Conservation (phyloP, 2,888 invertebrate species). For the Nysson spinosus region DNA sequence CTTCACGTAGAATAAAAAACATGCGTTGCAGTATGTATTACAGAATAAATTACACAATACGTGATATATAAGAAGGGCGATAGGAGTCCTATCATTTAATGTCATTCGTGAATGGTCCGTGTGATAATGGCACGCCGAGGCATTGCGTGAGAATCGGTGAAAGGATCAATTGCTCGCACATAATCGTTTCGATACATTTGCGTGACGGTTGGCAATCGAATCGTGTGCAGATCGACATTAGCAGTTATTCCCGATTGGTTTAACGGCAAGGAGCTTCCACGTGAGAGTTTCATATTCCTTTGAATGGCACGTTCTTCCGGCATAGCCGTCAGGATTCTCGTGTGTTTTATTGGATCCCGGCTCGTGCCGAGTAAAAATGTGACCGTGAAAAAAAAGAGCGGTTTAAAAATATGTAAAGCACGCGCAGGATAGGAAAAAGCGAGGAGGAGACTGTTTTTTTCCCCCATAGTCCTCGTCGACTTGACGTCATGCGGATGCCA, state of each 20-base stretch:
- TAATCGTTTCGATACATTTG: slow-evolving; percentile 29
- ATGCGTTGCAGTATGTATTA: no score
- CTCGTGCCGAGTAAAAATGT: background rate
- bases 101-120: slow-evolving; percentile 5
- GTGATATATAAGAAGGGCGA: slow-evolving; percentile 14
- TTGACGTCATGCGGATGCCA: slow-evolving; percentile 36
- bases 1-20: no score
- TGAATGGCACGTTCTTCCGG: background rate
- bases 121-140: slow-evolving; percentile 10
- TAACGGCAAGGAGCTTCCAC: no score
- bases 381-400: background rate
- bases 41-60: no score
- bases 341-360: no score
- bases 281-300: background rate
- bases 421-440: slow-evolving; percentile 4
- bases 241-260: background rate
- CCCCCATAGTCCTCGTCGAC: slow-evolving; percentile 26
- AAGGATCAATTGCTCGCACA: slow-evolving; percentile 39
- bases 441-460: slow-evolving; percentile 8
- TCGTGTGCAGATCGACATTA: background rate
- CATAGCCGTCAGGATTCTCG: no score
- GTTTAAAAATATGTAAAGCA: slow-evolving; percentile 34
- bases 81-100: slow-evolving; percentile 14
- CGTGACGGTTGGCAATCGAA: slow-evolving; percentile 38
- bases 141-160: slow-evolving; percentile 43